A percentile compares a stretch with the other conserved stretches of the same genome.
phyloP scores from a whole-genome alignment of 2,113 vertebrate genomes.

The Vanacampus margaritifer region DNA sequence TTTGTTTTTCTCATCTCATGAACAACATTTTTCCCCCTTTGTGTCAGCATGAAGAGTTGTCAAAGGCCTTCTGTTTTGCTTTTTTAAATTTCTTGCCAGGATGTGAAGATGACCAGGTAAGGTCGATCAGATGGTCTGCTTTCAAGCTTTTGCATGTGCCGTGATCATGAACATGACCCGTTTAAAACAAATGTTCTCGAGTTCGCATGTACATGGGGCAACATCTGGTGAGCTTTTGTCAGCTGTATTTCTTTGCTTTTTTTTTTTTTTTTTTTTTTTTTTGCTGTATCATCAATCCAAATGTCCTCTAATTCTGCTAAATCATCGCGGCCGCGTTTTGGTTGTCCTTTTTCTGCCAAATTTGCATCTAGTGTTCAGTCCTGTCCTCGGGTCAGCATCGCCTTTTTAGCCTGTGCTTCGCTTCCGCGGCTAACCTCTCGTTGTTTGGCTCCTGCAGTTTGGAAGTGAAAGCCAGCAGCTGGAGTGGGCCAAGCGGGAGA shows the following conservation, averaged over 20 bases:
- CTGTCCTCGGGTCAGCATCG: background rate
- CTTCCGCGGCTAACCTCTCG: background rate
- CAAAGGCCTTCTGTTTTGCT: background rate
- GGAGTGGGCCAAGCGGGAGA: slow-evolving; percentile 92
- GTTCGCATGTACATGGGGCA: background rate
- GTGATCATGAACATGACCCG: no score
- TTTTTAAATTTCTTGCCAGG: background rate
- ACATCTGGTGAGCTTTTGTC: background rate
- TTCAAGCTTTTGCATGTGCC: background rate
- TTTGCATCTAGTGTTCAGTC: background rate
- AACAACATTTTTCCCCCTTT: background rate
- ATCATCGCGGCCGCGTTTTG: background rate
- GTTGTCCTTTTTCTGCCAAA: background rate
- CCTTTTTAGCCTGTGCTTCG: background rate
- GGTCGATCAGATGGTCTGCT: background rate
- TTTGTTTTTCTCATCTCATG: background rate
- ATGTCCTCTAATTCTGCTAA: background rate
- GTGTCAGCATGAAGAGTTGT: slow-evolving; percentile 1
- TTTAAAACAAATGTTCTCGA: background rate
- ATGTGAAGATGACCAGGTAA: slow-evolving; percentile 2
- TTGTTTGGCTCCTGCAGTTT: slow-evolving; percentile 70
- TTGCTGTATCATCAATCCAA: background rate
- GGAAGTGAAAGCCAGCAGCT: slow-evolving; percentile 93
- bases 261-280: background rate
- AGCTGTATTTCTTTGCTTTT: background rate